A percentile compares a stretch with the other conserved stretches of the same genome.
phyloP scores from a whole-genome alignment of 2,888 invertebrate species.

The Apocheima hispidaria region DNA sequence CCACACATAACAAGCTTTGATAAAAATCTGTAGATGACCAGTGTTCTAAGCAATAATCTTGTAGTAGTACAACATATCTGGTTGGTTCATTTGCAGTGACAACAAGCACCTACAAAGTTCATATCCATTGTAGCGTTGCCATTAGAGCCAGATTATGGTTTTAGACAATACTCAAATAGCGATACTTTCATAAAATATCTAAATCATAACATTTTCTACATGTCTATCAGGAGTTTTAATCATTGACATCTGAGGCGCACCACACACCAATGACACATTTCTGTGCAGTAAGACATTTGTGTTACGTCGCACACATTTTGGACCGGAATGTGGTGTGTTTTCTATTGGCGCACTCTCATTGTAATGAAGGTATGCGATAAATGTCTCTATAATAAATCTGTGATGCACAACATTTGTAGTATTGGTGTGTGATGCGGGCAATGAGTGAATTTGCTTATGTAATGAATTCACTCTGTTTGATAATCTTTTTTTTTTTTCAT shows the following conservation, averaged over 20 bases:
- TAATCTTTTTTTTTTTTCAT: slow-evolving; percentile 19
- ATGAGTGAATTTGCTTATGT: slow-evolving; percentile 14
- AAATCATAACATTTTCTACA: slow-evolving; percentile 20
- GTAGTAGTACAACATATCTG: slow-evolving; percentile 25
- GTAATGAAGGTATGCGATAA: too few relatives aligned
- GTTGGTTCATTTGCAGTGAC: slow-evolving; percentile 36
- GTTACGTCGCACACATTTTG: too few relatives aligned
- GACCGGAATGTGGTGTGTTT: too few relatives aligned
- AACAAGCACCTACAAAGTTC: slow-evolving; percentile 27
- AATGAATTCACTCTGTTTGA: slow-evolving; percentile 20
- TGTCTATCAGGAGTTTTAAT: slow-evolving; percentile 14
- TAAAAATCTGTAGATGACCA: slow-evolving; percentile 41
- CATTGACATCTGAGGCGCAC: not conserved
- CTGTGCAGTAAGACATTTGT: too few relatives aligned
- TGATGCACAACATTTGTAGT: too few relatives aligned
- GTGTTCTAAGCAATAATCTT: slow-evolving; percentile 27
- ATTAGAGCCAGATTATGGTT: slow-evolving; percentile 42
- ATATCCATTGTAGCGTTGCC: slow-evolving; percentile 33
- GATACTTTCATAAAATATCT: slow-evolving; percentile 22
- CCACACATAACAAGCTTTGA: slow-evolving; percentile 42
- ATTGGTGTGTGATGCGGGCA: not conserved
- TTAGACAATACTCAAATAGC: slow-evolving; percentile 43
- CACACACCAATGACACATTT: too few relatives aligned
- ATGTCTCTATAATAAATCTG: too few relatives aligned
- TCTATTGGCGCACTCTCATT: too few relatives aligned